Conservation (phyloP, 2,113 vertebrate species). For the Rissa tridactyla region DNA sequence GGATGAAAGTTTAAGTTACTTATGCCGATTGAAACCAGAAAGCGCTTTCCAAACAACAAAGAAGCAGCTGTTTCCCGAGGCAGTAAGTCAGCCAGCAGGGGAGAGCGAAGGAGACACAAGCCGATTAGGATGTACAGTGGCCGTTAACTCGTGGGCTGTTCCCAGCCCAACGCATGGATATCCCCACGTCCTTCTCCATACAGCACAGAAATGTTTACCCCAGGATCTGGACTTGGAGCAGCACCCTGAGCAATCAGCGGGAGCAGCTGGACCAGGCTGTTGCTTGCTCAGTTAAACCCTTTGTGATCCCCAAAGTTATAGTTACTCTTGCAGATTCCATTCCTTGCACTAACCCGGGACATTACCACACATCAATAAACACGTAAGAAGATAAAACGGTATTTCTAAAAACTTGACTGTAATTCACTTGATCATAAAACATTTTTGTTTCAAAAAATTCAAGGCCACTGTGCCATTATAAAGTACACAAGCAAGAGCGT, state of each 20-base stretch:
- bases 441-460: not conserved
- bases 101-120: not conserved
- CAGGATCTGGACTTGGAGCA: not conserved
- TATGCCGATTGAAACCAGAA: not conserved
- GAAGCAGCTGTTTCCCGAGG: not conserved
- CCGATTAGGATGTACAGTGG: not conserved
- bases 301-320: not conserved
- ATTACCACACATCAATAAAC: not conserved
- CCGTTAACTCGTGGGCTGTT: not conserved
- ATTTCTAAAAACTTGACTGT: not conserved
- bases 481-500: not conserved
- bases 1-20: not conserved
- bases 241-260: not conserved
- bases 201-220: not conserved
- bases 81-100: not conserved
- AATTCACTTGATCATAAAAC: not conserved
- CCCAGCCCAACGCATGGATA: not conserved
- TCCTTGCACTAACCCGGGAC: not conserved
- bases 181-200: not conserved
- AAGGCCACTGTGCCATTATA: not conserved
- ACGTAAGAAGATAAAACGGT: not conserved
- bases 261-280: not conserved
- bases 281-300: not conserved
- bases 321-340: not conserved
- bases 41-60: not conserved